These are phyloP conservation scores for Euleptes europaea DNA, from an alignment of 2,113 vertebrate genomes.

Conservation along the genomic window DNA sequence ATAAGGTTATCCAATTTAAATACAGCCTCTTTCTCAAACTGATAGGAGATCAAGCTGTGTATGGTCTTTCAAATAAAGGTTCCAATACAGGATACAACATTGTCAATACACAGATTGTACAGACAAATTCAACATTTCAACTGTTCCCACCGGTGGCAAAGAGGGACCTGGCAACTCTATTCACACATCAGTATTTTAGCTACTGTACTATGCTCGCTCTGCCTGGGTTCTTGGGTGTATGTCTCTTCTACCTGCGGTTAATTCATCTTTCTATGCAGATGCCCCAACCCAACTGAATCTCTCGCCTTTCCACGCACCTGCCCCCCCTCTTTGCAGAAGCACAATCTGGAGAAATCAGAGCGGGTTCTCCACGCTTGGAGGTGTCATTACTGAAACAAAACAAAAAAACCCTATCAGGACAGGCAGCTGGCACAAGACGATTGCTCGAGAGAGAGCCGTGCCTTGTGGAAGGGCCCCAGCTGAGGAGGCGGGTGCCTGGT, in stretches of 20 bases:
- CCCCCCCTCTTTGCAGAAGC: not conserved
- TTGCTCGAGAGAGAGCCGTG: not conserved
- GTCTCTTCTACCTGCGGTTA: not conserved
- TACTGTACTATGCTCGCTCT: too few species aligned
- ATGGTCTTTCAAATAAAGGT: too few species aligned
- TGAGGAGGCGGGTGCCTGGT: conserved; percentile 24
- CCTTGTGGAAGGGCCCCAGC: conserved; percentile 17
- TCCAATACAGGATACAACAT: too few species aligned
- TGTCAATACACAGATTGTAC: too few species aligned
- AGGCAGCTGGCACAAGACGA: conserved; percentile 40
- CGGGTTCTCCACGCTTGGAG: not conserved
- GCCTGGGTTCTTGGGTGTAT: too few species aligned
- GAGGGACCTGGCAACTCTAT: too few species aligned
- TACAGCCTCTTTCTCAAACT: too few species aligned
- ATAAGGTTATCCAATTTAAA: too few species aligned
- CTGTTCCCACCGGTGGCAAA: too few species aligned
- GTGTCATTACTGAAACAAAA: not conserved
- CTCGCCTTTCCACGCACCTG: not conserved
- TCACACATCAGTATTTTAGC: too few species aligned
- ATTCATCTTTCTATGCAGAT: not conserved
- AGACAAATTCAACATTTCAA: too few species aligned
- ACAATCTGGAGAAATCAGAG: not conserved
- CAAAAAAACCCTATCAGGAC: not conserved
- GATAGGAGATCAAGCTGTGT: too few species aligned
- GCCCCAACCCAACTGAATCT: not conserved